phyloP scores from a whole-genome alignment of 2,797 vertebrate species.

The Hydrocynus forskahlii region DNA sequence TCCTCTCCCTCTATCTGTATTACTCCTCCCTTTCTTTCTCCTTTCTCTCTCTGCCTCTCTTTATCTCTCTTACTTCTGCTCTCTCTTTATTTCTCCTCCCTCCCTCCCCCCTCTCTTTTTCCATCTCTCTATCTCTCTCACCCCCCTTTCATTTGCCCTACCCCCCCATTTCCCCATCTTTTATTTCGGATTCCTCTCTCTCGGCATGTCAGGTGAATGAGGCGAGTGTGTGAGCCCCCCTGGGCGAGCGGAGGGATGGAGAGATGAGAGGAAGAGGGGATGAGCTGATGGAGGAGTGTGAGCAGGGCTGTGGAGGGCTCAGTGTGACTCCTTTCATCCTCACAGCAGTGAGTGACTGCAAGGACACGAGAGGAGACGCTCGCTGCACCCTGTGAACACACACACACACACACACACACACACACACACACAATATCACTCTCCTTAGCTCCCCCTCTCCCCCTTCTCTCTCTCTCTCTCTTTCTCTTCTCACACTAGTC shows the following conservation, averaged over 20 bases:
- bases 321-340: constrained; percentile 98
- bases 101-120: neutral
- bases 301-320: constrained; percentile 90
- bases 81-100: neutral
- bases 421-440: constrained; percentile 25
- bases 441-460: neutral
- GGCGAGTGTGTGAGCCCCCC: constrained; percentile 23
- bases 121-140: constrained; percentile 59
- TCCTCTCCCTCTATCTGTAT: neutral
- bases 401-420: constrained; percentile 57
- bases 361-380: constrained; percentile 90
- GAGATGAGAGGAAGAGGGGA: constrained; percentile 90
- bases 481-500: constrained; percentile 3
- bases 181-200: constrained; percentile 24
- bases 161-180: neutral
- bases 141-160: constrained; percentile 49
- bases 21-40: constrained; percentile 2
- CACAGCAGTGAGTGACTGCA: constrained; percentile 93
- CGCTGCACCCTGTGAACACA: constrained; percentile 76
- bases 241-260: constrained; percentile 48
- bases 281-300: constrained; percentile 96
- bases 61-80: neutral
- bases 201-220: constrained; percentile 62
- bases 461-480: neutral
- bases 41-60: neutral